Evolutionary conservation across 2,797 vertebrate species (phyloP).

Genomic region (Nyctibius grandis): DNA sequence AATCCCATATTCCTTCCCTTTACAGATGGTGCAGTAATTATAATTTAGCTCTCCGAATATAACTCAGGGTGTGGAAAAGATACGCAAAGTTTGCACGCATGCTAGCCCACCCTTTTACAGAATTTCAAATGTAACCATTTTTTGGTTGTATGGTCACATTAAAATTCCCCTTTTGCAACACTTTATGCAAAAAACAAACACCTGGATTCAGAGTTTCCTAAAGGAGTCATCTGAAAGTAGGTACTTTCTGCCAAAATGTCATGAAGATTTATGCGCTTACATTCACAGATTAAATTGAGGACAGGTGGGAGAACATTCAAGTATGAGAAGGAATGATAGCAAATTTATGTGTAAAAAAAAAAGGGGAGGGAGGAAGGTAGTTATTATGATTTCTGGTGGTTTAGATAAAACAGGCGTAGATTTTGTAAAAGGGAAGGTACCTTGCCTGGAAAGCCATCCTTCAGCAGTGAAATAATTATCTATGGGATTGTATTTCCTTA

Average conservation of each 20-base stretch:
- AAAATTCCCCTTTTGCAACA: slow-evolving; percentile 74
- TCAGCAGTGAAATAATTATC: slow-evolving; percentile 68
- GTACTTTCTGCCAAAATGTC: slow-evolving; percentile 80
- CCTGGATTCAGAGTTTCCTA: slow-evolving; percentile 79
- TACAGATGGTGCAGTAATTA: slow-evolving; percentile 70
- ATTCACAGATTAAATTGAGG: slow-evolving; percentile 79
- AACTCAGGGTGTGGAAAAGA: slow-evolving; percentile 66
- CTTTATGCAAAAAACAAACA: slow-evolving; percentile 76
- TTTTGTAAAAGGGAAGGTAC: slow-evolving; percentile 4
- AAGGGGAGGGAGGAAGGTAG: not conserved
- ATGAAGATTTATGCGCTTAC: slow-evolving; percentile 80
- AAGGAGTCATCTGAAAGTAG: slow-evolving; percentile 78
- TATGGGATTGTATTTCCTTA: slow-evolving; percentile 44
- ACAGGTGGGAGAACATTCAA: slow-evolving; percentile 80
- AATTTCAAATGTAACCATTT: slow-evolving; percentile 48
- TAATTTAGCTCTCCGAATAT: slow-evolving; percentile 60
- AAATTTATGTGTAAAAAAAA: slow-evolving; percentile 58
- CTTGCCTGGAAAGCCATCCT: slow-evolving; percentile 56
- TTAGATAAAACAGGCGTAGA: slow-evolving; percentile 65
- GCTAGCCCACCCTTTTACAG: slow-evolving; percentile 41
- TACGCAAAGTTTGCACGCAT: slow-evolving; percentile 53
- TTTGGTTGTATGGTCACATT: slow-evolving; percentile 47
- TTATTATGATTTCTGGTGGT: slow-evolving; percentile 67
- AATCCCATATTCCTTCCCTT: slow-evolving; percentile 10
- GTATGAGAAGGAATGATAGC: slow-evolving; percentile 74